phyloP scores from a whole-genome alignment of 2,113 vertebrate species.

The Bos javanicus region DNA sequence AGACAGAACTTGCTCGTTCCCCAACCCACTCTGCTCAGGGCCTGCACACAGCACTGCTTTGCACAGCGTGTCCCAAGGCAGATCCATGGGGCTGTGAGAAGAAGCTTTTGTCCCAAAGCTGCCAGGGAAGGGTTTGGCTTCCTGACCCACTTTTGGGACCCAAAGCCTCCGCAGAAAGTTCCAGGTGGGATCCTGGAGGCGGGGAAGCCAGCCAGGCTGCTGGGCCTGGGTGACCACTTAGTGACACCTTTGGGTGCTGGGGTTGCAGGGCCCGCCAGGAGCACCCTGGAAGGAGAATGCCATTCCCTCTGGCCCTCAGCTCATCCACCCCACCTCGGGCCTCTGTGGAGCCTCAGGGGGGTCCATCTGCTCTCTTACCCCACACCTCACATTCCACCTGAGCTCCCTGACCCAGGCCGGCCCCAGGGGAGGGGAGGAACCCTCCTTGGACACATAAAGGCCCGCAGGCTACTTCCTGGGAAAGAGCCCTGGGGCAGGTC shows the following conservation, averaged over 20 bases:
- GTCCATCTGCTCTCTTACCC: not conserved
- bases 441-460: not conserved
- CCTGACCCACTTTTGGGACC: not conserved
- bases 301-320: not conserved
- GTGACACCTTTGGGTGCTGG: not conserved
- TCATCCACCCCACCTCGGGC: too few relatives aligned
- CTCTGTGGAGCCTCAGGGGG: not conserved
- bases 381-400: too few relatives aligned
- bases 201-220: slow-evolving; percentile 54
- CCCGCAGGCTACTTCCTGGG: not conserved
- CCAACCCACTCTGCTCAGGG: not conserved
- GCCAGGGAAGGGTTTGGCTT: not conserved
- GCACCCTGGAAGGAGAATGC: not conserved
- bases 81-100: slow-evolving; percentile 64
- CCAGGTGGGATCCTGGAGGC: slow-evolving; percentile 11
- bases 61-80: slow-evolving; percentile 39
- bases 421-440: not conserved
- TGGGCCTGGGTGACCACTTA: slow-evolving; percentile 21
- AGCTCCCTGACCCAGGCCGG: not conserved
- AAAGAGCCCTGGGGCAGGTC: not conserved
- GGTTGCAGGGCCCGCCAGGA: accelerated
- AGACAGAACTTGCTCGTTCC: not conserved
- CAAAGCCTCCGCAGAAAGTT: slow-evolving; percentile 40
- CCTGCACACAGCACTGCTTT: accelerated
- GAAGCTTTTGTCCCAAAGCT: slow-evolving; percentile 67